Base-by-base conservation (phyloP, 2,113 vertebrate species). In the Prinia subflava region DNA sequence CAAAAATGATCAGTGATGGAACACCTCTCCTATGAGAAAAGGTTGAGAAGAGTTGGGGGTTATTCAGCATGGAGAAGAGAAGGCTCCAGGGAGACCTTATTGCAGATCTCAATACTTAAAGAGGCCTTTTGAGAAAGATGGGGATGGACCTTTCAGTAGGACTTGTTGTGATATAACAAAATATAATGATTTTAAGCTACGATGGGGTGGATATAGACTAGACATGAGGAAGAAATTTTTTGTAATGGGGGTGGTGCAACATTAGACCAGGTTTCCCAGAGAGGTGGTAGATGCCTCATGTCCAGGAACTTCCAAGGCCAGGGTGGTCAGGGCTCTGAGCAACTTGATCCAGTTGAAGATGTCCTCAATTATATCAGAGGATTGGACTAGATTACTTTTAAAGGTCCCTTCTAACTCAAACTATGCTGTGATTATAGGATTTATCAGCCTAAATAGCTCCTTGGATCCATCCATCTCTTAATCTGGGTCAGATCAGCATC, bases 161-260 rank as follows among this genome's bases (percentile, higher is more conserved):
- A 9, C 3, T 18, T 79, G 5, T 30, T 22, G 18, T 5, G 1
- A 30, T 30, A 55, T 6, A 18, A 39, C 10, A 60, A 60, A 18
- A 5, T 8, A 2, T 4, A 75, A 46, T 3, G 10, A 7, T 23
- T 92, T 92, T 50, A 65, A 70, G 74, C 24, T 16, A 79, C 60
- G 41, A 60, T 4, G 33, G 4, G 6, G 33, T 46, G 70, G 24
- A 80, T 20, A 65, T 6, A 70, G 30, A 21, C 2, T 41, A 65
- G 6, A 23, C 25, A 41, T 10, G 65, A 55, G 11, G 21, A n/a
- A 30, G 7, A 75, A 11, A 1, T 1, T 10, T 55, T 60, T 50
- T 30, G 12, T 2, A 1, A 4, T 59, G 12, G 10, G 11, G 3
- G 4, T 53, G 7, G 9, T 80, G 19, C 55, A 59, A 28, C 6